Percentiles rank a stretch among this genome's conserved stretches.
phyloP scores from a whole-genome alignment of 1,140 invertebrate species.

The Latrodectus geometricus region DNA sequence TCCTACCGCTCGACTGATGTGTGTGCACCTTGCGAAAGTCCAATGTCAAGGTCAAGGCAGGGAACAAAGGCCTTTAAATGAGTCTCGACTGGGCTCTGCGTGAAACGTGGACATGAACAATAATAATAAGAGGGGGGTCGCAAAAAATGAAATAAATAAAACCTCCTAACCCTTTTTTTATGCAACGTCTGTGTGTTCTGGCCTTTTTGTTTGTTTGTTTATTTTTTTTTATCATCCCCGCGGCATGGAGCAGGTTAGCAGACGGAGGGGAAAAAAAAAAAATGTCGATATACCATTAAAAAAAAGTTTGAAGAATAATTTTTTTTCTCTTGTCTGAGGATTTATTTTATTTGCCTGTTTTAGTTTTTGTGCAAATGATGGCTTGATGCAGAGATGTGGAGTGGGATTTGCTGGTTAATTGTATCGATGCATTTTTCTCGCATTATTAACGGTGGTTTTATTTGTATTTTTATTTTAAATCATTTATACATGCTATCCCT shows the following conservation, averaged over 20 bases:
- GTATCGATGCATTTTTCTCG: too few species aligned
- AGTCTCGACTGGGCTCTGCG: neutral
- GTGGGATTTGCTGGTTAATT: too few species aligned
- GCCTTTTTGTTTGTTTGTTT: neutral
- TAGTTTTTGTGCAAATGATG: too few species aligned
- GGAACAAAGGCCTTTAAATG: slow-evolving; percentile 46
- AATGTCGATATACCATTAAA: neutral
- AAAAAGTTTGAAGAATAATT: too few species aligned
- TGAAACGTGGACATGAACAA: slow-evolving; percentile 29
- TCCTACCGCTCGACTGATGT: slow-evolving; percentile 3
- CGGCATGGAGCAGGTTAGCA: neutral
- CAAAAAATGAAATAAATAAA: slow-evolving; percentile 4
- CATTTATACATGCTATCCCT: too few species aligned
- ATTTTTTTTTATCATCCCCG: neutral
- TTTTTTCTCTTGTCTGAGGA: too few species aligned
- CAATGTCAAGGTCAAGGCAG: slow-evolving; percentile 44
- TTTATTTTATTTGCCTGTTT: too few species aligned
- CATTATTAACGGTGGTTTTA: too few species aligned
- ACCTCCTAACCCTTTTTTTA: neutral
- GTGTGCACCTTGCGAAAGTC: slow-evolving; percentile 24
- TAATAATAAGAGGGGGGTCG: neutral
- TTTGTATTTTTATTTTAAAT: too few species aligned
- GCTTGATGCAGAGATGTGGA: too few species aligned
- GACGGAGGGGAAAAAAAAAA: neutral
- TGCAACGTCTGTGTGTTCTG: neutral